phyloP scores from a whole-genome alignment of 2,888 invertebrate species.

The Hydropsyche betteni region DNA sequence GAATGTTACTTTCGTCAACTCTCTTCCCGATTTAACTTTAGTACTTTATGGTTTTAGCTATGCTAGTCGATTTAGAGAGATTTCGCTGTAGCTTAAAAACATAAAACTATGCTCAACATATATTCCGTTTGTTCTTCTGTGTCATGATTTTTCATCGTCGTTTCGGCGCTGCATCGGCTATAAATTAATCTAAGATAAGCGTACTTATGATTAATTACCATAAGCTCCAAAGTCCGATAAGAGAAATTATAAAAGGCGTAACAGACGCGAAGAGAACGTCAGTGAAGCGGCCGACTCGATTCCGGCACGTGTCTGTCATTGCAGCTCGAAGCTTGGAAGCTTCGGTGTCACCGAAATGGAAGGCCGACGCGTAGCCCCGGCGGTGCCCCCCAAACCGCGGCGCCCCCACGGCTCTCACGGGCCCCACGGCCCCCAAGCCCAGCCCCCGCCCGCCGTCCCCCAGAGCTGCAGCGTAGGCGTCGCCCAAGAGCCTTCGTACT shows the following conservation, averaged over 20 bases:
- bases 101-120: no score
- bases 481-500: conserved; percentile 78
- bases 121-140: no score
- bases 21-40: no score
- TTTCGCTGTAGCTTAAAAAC: no score
- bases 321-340: conserved; percentile 49
- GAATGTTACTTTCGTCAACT: no score
- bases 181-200: no score
- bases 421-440: conserved; percentile 74
- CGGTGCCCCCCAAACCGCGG: conserved; percentile 81
- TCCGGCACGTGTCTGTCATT: conserved; percentile 32
- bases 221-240: conserved; percentile 63
- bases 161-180: no score
- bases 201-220: no score
- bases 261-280: no score
- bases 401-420: conserved; percentile 60
- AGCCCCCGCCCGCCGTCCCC: conserved; percentile 73
- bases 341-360: conserved; percentile 54
- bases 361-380: conserved; percentile 75
- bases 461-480: conserved; percentile 78
- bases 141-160: no score
- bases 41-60: no score
- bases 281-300: conserved; percentile 57
- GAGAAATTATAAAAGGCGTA: conserved; percentile 59
- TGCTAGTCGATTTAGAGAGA: no score